phyloP scores from a whole-genome alignment of 2,888 invertebrate genomes.

The Tachina lurida region DNA sequence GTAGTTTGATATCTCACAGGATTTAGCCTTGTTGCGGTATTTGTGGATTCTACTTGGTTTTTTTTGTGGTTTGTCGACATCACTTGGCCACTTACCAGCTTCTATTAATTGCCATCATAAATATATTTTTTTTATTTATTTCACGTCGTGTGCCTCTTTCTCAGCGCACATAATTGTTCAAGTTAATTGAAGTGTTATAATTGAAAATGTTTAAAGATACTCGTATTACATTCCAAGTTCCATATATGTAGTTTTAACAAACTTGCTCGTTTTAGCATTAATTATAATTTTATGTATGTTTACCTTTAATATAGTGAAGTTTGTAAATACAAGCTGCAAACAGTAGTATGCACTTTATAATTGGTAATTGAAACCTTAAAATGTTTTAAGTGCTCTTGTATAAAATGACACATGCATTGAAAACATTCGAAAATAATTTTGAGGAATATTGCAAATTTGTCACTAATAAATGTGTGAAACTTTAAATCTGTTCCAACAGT shows the following conservation, averaged over 20 bases:
- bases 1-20: background rate
- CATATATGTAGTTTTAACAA: background rate
- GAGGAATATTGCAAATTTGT: conserved; percentile 18
- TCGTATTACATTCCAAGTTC: conserved; percentile 27
- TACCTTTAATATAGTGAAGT: conserved; percentile 16
- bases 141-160: conserved; percentile 64
- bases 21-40: conserved; percentile 44
- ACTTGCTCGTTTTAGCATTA: background rate
- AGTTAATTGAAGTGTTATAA: conserved; percentile 62
- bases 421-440: background rate
- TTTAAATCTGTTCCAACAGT: conserved; percentile 7
- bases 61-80: conserved; percentile 28
- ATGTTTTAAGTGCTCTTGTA: conserved; percentile 2
- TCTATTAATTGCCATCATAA: background rate
- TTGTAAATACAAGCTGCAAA: conserved; percentile 4
- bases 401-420: conserved; percentile 23
- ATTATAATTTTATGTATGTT: conserved; percentile 29
- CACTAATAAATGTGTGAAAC: conserved; percentile 37
- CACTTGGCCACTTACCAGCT: conserved; percentile 12
- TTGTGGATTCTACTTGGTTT: background rate
- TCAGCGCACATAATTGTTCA: conserved; percentile 36
- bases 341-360: conserved; percentile 3
- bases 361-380: conserved; percentile 57
- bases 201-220: conserved; percentile 37
- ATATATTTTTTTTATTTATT: conserved; percentile 1